Conservation (phyloP, 2,888 invertebrate genomes). For the Mythimna vitellina region DNA sequence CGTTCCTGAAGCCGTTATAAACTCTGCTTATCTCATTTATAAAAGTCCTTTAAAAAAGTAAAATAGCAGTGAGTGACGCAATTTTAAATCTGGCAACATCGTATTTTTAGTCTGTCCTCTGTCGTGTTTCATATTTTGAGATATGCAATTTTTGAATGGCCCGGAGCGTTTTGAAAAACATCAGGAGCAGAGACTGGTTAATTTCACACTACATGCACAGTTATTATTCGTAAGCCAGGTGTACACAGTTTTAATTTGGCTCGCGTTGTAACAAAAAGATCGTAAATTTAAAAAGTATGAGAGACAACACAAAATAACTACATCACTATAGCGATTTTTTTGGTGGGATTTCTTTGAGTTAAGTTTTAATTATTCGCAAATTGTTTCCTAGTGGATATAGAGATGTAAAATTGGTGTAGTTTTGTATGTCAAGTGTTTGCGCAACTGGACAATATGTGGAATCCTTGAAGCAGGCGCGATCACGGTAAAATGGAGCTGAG, state of each 20-base stretch:
- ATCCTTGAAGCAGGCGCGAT: no score
- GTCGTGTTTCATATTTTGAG: not conserved
- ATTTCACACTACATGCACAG: constrained; percentile 25
- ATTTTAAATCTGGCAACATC: constrained; percentile 25
- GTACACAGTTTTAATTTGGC: constrained; percentile 15
- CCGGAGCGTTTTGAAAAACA: constrained; percentile 19
- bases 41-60: constrained; percentile 8
- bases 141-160: constrained; percentile 11
- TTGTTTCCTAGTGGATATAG: no score
- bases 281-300: constrained; percentile 8
- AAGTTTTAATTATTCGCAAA: no score
- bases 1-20: constrained; percentile 21
- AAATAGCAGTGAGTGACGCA: constrained; percentile 3
- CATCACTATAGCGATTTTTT: no score
- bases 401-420: no score
- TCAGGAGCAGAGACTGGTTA: constrained; percentile 13
- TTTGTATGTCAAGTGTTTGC: no score
- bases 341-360: no score
- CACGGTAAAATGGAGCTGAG: no score
- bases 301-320: no score
- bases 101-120: constrained; percentile 5
- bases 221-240: constrained; percentile 21
- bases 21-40: constrained; percentile 27
- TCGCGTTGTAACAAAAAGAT: constrained; percentile 7
- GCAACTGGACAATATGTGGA: no score